These are phyloP conservation scores for Pogonomyrmex barbatus DNA, from an alignment of 1,140 invertebrate species.

Conservation along the genomic window DNA sequence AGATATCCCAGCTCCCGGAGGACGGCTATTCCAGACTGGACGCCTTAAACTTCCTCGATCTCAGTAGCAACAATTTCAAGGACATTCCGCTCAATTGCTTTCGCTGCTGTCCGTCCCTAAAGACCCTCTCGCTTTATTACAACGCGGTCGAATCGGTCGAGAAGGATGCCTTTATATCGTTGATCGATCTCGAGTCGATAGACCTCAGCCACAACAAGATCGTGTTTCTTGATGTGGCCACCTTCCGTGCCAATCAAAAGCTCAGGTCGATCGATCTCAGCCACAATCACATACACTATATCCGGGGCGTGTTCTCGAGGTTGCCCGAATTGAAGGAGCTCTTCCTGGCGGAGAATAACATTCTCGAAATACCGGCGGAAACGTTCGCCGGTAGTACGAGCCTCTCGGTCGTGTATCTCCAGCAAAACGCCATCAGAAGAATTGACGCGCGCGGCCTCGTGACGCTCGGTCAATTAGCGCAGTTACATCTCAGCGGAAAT, in stretches of 20 bases:
- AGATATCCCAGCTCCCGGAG: constrained; percentile 90
- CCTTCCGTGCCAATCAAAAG: constrained; percentile 91
- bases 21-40: constrained; percentile 90
- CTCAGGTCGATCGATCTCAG: constrained; percentile 94
- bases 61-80: constrained; percentile 94
- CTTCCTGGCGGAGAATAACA: constrained; percentile 96
- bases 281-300: constrained; percentile 95
- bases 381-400: constrained; percentile 92
- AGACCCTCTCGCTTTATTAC: constrained; percentile 93
- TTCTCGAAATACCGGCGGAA: constrained; percentile 93
- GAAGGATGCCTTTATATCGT: constrained; percentile 91
- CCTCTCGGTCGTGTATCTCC: constrained; percentile 93
- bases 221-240: constrained; percentile 89
- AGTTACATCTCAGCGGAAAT: constrained; percentile 95
- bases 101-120: constrained; percentile 91
- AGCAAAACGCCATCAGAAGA: constrained; percentile 93
- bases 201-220: constrained; percentile 96
- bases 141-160: constrained; percentile 93
- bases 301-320: constrained; percentile 92
- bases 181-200: constrained; percentile 92
- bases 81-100: constrained; percentile 92
- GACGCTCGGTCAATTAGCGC: constrained; percentile 91
- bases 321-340: constrained; percentile 93
- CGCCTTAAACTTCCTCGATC: constrained; percentile 92
- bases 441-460: constrained; percentile 91